Percentiles rank a stretch among this genome's conserved stretches.
Evolutionary conservation across 1,140 invertebrate species (phyloP).

Genomic region (Trichonephila inaurata): DNA sequence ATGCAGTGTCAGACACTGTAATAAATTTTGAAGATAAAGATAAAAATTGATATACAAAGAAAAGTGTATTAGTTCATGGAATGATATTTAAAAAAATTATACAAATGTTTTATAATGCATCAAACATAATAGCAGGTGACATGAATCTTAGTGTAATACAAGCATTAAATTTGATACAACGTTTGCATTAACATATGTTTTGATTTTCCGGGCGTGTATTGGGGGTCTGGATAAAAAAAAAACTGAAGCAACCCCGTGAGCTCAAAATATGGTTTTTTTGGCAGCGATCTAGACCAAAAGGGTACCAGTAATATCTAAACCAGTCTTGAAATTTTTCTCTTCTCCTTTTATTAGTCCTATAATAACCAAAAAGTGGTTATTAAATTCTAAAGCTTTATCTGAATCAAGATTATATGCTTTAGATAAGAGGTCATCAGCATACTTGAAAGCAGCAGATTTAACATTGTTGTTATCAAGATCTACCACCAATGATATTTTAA

Average conservation of each 20-base stretch:
- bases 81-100: neutral
- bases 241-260: slow-evolving; percentile 79
- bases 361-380: slow-evolving; percentile 86
- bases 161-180: slow-evolving; percentile 76
- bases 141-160: neutral
- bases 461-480: slow-evolving; percentile 11
- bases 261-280: slow-evolving; percentile 80
- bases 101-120: neutral
- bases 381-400: slow-evolving; percentile 81
- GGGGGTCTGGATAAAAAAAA: slow-evolving; percentile 79
- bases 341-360: slow-evolving; percentile 86
- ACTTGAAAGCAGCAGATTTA: slow-evolving; percentile 46
- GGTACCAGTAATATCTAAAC: slow-evolving; percentile 80
- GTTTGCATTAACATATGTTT: slow-evolving; percentile 78
- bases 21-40: neutral
- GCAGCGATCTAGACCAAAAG: slow-evolving; percentile 80
- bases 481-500: slow-evolving; percentile 18
- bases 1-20: neutral
- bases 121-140: neutral
- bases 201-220: slow-evolving; percentile 74
- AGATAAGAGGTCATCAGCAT: slow-evolving; percentile 65
- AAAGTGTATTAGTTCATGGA: neutral
- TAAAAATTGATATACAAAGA: neutral
- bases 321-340: slow-evolving; percentile 80
- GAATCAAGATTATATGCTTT: slow-evolving; percentile 60